phyloP scores from a whole-genome alignment of 2,888 invertebrate species.

The Sarcophaga rosellei region DNA sequence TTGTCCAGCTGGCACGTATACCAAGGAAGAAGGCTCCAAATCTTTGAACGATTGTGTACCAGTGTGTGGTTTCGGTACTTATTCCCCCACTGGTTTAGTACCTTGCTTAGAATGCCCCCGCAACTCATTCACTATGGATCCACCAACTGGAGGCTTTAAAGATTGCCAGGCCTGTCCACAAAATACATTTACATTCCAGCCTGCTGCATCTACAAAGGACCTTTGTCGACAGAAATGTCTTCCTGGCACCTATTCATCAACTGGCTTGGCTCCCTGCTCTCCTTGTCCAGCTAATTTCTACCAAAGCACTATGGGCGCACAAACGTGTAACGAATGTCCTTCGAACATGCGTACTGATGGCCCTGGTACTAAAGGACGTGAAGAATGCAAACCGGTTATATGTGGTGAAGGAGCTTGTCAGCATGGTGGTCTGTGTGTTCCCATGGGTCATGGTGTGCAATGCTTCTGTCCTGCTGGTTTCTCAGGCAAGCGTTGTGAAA shows the following conservation, averaged over 20 bases:
- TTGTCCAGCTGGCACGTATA: slow-evolving; percentile 96
- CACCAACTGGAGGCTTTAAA: slow-evolving; percentile 94
- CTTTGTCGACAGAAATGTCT: slow-evolving; percentile 93
- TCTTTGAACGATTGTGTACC: slow-evolving; percentile 93
- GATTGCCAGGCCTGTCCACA: slow-evolving; percentile 96
- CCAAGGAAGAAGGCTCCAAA: slow-evolving; percentile 94
- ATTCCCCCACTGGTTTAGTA: slow-evolving; percentile 95
- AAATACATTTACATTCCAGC: slow-evolving; percentile 95
- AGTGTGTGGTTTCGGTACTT: slow-evolving; percentile 97
- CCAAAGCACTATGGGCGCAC: slow-evolving; percentile 90
- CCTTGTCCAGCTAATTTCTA: slow-evolving; percentile 96
- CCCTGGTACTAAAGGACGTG: slow-evolving; percentile 89
- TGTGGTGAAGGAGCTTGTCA: slow-evolving; percentile 94
- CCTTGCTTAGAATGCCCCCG: slow-evolving; percentile 97
- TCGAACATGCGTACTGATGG: slow-evolving; percentile 93
- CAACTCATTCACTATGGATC: slow-evolving; percentile 93
- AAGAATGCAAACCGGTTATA: slow-evolving; percentile 93
- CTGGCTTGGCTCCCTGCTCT: slow-evolving; percentile 96
- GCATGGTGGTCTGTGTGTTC: slow-evolving; percentile 94
- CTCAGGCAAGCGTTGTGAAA: slow-evolving; percentile 95
- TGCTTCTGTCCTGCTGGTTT: slow-evolving; percentile 98
- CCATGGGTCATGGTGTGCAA: slow-evolving; percentile 93
- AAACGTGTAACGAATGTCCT: slow-evolving; percentile 93
- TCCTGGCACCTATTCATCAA: slow-evolving; percentile 94
- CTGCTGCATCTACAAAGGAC: slow-evolving; percentile 92